Conservation (phyloP, 2,888 invertebrate genomes). For the Synergus laeviventris region DNA sequence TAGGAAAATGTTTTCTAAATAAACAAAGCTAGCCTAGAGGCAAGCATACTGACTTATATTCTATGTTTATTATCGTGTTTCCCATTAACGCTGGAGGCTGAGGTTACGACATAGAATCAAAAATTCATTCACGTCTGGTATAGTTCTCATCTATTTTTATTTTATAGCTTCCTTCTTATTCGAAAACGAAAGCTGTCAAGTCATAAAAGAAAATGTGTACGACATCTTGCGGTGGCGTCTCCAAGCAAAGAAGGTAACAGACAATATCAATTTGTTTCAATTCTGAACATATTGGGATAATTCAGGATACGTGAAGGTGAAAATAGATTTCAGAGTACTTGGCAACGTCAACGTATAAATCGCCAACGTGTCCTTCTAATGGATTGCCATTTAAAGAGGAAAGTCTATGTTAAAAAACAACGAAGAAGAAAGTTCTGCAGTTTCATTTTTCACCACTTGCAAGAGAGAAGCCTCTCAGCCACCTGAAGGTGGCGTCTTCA, state of each 20-base stretch:
- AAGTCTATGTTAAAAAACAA: too few relatives aligned
- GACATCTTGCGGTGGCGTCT: not conserved
- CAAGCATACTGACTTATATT: slow-evolving; percentile 8
- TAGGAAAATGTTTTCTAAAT: slow-evolving; percentile 39
- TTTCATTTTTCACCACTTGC: too few relatives aligned
- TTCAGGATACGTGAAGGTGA: not conserved
- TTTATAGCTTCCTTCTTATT: not conserved
- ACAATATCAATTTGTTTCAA: not conserved
- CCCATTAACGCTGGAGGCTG: not conserved
- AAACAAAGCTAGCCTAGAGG: slow-evolving; percentile 3
- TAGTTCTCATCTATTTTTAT: not conserved
- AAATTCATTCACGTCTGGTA: slow-evolving; percentile 2
- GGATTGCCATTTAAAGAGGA: too few relatives aligned
- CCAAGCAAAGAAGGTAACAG: not conserved
- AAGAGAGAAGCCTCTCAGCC: not conserved
- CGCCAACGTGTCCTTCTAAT: not conserved
- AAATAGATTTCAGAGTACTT: not conserved
- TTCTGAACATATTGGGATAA: not conserved
- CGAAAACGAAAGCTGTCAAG: too few relatives aligned
- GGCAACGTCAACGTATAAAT: not conserved
- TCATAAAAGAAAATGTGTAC: not conserved
- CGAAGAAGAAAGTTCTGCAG: too few relatives aligned
- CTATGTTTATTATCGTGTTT: slow-evolving; percentile 21
- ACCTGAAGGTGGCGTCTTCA: not conserved
- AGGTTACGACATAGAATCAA: not conserved